Evolutionary conservation across 2,797 vertebrate genomes (phyloP), one percentile per base, ranked within the genome.

Genomic region (Tadarida brasiliensis): DNA sequence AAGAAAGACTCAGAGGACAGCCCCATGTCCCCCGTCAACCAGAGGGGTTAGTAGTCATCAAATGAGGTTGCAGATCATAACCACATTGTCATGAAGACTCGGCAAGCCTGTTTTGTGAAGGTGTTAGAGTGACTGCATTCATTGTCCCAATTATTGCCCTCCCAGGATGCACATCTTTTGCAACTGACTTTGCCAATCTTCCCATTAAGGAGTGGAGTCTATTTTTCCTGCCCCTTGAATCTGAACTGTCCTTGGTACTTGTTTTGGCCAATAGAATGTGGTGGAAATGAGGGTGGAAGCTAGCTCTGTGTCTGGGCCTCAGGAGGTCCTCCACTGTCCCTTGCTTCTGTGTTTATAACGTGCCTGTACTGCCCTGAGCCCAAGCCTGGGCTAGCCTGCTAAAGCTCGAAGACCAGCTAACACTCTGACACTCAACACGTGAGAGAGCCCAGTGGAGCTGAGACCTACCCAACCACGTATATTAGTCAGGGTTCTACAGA

Each of bases 1-100:
- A 71, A 73, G 61, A 81, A 59, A 92, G 49, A 59, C 49, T 78
- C 51, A 86, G 71, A 94, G 14, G 26, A 51, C 6, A 68, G 56
- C 12, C 28, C 14, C 30, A 24, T 65, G 8, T 3, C 11, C 0
- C 2, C 19, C 1, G 1, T 51, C 10, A 76, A 51, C 5, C 6
- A 56, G 35, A 47, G 3, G 15, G 5, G 11, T 87, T 24, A 39
- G 17, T 28, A 39, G 17, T 61, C 59, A 56, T 83, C 22, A 39
- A 11, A 15, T 12, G 73, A 54, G 20, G 33, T 11, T n/a, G 30
- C 28, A 35, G 17, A 39, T 87, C 8, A 28, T 28, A 70, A 35
- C 2, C 15, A 2, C 1, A 26, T 57, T 12, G 16, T 59, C 11
- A 17, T 70, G 44, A 90, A 56, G 49, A 49, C 2, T 61, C 70